Conservation (phyloP, 2,888 invertebrate species). For the Exocentrus adspersus region DNA sequence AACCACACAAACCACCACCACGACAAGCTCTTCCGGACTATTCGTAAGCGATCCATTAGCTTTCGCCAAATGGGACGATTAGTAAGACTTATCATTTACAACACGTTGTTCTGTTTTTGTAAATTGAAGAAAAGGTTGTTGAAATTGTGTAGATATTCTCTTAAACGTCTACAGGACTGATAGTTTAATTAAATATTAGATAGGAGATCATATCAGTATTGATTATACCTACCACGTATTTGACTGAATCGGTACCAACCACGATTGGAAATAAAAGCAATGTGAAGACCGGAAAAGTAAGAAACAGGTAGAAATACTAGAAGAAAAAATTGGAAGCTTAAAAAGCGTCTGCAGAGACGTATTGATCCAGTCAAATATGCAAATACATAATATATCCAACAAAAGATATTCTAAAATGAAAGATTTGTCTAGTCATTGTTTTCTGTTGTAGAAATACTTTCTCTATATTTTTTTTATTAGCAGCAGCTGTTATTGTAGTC, state of each 20-base stretch:
- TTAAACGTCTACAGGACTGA: slow-evolving; percentile 38
- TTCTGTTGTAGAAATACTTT: too few relatives aligned
- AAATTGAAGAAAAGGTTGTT: slow-evolving; percentile 43
- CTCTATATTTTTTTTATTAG: too few relatives aligned
- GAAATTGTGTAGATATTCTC: slow-evolving; percentile 39
- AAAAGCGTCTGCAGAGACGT: background rate
- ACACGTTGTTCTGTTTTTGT: slow-evolving; percentile 38
- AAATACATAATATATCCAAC: slow-evolving; percentile 1
- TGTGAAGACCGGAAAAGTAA: background rate
- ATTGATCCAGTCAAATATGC: slow-evolving; percentile 10
- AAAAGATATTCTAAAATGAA: slow-evolving; percentile 2
- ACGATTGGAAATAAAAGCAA: too few relatives aligned
- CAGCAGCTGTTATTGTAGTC: too few relatives aligned
- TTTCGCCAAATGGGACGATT: slow-evolving; percentile 55
- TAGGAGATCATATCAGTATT: slow-evolving; percentile 30
- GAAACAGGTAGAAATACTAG: too few relatives aligned
- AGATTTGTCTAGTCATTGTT: background rate
- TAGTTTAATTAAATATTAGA: slow-evolving; percentile 39
- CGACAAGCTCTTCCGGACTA: slow-evolving; percentile 43
- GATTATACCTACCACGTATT: background rate
- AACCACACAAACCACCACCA: slow-evolving; percentile 42
- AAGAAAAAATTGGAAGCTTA: too few relatives aligned
- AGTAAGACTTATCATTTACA: slow-evolving; percentile 36
- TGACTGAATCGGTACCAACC: slow-evolving; percentile 1
- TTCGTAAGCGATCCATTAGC: slow-evolving; percentile 54